phyloP scores from a whole-genome alignment of 1,140 invertebrate genomes.

The Halictus rubicundus region DNA sequence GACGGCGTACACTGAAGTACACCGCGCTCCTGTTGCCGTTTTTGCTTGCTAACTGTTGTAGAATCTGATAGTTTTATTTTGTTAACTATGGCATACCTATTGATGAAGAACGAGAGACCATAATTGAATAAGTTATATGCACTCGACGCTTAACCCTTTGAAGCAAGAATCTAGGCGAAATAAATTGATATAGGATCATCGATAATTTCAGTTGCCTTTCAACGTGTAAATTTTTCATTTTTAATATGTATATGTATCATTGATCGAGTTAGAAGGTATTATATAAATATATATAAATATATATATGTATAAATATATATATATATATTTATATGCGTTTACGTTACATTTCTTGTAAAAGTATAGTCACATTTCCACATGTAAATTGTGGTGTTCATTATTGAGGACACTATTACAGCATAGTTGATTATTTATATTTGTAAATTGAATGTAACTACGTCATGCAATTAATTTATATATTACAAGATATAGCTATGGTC shows the following conservation, averaged over 20 bases:
- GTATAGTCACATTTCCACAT: not conserved
- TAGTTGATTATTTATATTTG: conserved; percentile 18
- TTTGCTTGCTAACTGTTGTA: conserved; percentile 79
- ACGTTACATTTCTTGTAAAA: not conserved
- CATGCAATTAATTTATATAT: conserved; percentile 9
- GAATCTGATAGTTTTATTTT: conserved; percentile 79
- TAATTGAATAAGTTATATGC: conserved; percentile 24
- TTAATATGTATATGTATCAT: not conserved
- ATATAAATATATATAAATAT: not conserved
- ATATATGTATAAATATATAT: too few relatives aligned
- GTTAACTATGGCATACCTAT: conserved; percentile 66
- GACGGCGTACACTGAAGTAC: conserved; percentile 34
- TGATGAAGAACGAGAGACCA: conserved; percentile 7
- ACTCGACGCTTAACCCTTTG: conserved; percentile 43
- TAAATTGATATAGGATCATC: not conserved
- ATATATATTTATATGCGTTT: not conserved
- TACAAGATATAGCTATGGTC: conserved; percentile 4
- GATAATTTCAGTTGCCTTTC: not conserved
- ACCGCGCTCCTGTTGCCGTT: conserved; percentile 68
- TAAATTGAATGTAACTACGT: conserved; percentile 24
- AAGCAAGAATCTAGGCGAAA: conserved; percentile 25
- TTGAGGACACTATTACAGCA: not conserved
- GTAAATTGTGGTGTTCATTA: conserved; percentile 2
- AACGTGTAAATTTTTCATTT: not conserved
- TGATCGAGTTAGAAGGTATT: not conserved